These are phyloP conservation scores for Luscinia megarhynchos DNA, from an alignment of 2,797 vertebrate species.

Conservation along the genomic window DNA sequence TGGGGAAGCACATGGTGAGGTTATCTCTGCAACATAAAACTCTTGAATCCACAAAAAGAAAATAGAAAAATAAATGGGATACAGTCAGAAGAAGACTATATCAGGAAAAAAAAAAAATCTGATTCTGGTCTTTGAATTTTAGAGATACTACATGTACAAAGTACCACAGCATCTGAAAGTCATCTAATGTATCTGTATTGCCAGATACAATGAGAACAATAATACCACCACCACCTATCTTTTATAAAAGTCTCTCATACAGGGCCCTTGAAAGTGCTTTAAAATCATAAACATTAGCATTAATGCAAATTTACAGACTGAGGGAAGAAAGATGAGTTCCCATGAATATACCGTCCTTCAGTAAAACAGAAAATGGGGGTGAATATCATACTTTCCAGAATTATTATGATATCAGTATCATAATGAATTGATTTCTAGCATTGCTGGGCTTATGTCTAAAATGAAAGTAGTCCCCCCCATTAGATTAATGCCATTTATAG, in stretches of 20 bases:
- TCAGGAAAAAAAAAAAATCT: background rate
- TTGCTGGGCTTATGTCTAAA: background rate
- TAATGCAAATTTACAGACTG: background rate
- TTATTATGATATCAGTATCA: background rate
- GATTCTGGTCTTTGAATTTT: background rate
- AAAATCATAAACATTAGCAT: background rate
- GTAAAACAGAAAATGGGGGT: background rate
- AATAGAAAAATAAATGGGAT: background rate
- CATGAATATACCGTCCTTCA: background rate
- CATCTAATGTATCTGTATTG: background rate
- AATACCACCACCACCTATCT: background rate
- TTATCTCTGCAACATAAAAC: background rate
- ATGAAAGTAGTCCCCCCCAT: background rate
- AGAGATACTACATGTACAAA: background rate
- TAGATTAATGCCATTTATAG: background rate
- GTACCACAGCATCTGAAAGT: background rate
- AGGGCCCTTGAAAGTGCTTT: background rate
- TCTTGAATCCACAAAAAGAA: background rate
- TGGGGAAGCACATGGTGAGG: background rate
- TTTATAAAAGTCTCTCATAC: background rate
- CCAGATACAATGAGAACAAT: background rate
- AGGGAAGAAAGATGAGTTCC: background rate
- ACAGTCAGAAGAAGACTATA: background rate
- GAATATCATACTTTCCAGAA: background rate
- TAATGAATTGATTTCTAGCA: background rate